Base-by-base conservation (phyloP, 2,113 vertebrate genomes). In the Gopherus evgoodei region DNA sequence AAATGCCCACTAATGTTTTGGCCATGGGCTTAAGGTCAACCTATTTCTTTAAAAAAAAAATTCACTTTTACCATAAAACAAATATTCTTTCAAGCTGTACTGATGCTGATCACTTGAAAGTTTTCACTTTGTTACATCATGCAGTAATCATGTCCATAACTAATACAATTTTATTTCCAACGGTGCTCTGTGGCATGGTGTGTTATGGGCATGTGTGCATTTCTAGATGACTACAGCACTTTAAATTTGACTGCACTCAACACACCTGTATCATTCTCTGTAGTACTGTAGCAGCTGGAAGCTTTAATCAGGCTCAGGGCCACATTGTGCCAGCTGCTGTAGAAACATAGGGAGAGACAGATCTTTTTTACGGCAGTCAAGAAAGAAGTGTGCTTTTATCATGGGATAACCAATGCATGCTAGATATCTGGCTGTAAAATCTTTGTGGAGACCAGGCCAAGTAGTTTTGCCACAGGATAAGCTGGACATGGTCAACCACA, bases 371-470 rank as follows among this genome's bases (percentile, higher is more conserved):
- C 22, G 50, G 14, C 50, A 50, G 50, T 54, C 53, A 21, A 86
- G 79, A 13, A 42, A 27, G 29, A 6, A 6, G 10, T 21, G 29
- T 0, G 0, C 72, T 50, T 79, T 81, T 92, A 42, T n/a, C 44
- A 2, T 27, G 17, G 13, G 11, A 56, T 2, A 2, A 22, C 49
- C 8, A 22, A 59, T 75, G 2, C 0, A 0, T 56, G 57, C 25
- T 62, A 62, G 27, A n/a, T 72, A 22, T 72, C 69, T 5, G 16
- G 11, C 35, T 72, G 69, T 38, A 72, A 72, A 42, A 38, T 8
- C 65, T 13, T 69, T n/a, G 8, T 14, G 65, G 35, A 69, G 35
- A 69, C 65, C 14, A 31, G 14, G 17, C 35, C 17, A n/a, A 38
- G n/a, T 72, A 72, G 35, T 38, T 72, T 31, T 38, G 38, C 35